Evolutionary conservation across 2,888 invertebrate species (phyloP), one percentile per base, ranked within the genome.

Genomic region (Drosophila kanekoi): DNA sequence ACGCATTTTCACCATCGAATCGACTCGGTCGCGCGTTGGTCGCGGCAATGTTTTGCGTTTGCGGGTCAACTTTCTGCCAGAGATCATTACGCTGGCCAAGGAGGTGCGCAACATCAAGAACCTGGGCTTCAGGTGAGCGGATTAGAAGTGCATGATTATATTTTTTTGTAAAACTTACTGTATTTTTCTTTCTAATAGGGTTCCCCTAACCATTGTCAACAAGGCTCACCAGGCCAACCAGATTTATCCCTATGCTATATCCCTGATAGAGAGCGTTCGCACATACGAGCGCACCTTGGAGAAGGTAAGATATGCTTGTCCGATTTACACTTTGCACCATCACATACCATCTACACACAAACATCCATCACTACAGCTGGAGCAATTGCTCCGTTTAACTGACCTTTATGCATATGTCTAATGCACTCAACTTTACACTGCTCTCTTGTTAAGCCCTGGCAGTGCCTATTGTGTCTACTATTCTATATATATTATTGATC

Each of bases 221-320:
- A 99, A 99, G 92, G 99, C 99, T 4, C 99, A 99, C 93, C 98
- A 98, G 92, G 99, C 99, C 0, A 99, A 99, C 92, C 98, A 98
- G 91, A 95, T 99, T 13, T 99, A 99, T 92, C 99, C 99, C 0
- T 99, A 98, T 93, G 99, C 99, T 16, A 99, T 99, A 88, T 99
- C 99, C 1, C 94, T 99, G 74, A 98, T 99, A 87, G 99, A 99
- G 93, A 98, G 98, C 92, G 97, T 99, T 37, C 95, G 98, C 77
- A 98, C 99, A 0, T 99, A 99, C 91, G 98, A 99, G 92, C 95
- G 98, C 91, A 98, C 99, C 5, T 94, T 99, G 90, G 98, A 99
- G 93, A 99, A 98, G 96, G 98, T 99, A 94, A 93, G 93, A 63
- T 43, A 61, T 43, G 11, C 4, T 8, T 33, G 18, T 33, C 9